Evolutionary conservation across 2,797 vertebrate genomes (phyloP).

Genomic region (Chaetophractus vellerosus): DNA sequence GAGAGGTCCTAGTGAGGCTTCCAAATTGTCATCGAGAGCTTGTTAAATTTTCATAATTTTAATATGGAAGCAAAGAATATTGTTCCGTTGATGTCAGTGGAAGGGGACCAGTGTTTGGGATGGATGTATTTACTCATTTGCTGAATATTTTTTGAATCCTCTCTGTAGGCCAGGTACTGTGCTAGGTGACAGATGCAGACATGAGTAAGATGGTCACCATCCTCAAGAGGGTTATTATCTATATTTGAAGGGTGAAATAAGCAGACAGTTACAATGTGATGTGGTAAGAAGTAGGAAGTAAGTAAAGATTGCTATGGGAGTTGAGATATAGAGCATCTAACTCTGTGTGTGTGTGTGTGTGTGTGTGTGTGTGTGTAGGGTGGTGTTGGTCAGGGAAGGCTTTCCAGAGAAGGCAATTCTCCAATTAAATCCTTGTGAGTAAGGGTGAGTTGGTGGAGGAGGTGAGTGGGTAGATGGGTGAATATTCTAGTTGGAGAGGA

Average conservation of each 20-base stretch:
- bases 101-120: not conserved
- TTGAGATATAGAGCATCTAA: conserved; percentile 2
- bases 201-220: not conserved
- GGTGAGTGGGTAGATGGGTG: not conserved
- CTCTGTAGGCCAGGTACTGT: conserved; percentile 4
- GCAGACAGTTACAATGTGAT: not conserved
- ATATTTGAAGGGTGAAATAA: conserved; percentile 36
- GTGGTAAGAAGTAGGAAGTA: not conserved
- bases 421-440: not conserved
- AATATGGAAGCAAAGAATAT: conserved; percentile 73
- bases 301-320: conserved; percentile 8
- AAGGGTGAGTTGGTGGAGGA: conserved; percentile 9
- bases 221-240: conserved; percentile 2
- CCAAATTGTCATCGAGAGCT: conserved; percentile 78
- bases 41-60: conserved; percentile 78
- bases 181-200: not conserved
- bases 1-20: conserved; percentile 78
- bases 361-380: too few relatives aligned
- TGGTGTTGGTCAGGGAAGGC: not conserved
- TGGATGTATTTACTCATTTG: conserved; percentile 53
- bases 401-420: not conserved
- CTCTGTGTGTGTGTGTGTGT: not conserved
- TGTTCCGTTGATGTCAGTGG: conserved; percentile 51
- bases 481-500: conserved; percentile 32
- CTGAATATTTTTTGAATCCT: conserved; percentile 45